These are phyloP conservation scores for Amphipoea lucens DNA, from an alignment of 2,888 invertebrate species.

Conservation along the genomic window DNA sequence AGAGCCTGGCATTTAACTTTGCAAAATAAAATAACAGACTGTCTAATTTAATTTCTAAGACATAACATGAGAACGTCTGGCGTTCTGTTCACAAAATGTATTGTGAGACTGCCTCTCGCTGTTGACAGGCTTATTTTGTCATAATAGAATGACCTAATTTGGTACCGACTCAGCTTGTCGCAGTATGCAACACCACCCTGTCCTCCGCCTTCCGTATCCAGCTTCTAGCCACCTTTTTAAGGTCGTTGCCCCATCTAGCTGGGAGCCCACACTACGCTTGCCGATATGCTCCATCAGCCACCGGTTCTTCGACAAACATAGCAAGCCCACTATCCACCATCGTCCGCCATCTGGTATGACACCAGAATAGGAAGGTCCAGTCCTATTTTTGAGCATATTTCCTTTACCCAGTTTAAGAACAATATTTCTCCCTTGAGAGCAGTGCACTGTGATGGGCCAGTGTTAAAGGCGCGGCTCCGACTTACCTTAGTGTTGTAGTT, in stretches of 20 bases:
- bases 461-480: no score
- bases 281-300: not conserved
- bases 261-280: not conserved
- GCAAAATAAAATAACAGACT: not conserved
- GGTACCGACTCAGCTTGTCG: not conserved
- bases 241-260: not conserved
- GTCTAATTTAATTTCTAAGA: not conserved
- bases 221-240: not conserved
- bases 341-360: not conserved
- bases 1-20: not conserved
- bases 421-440: constrained; percentile 7
- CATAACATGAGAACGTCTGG: not conserved
- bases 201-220: not conserved
- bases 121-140: not conserved
- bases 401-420: not conserved
- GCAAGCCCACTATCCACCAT: not conserved
- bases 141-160: not conserved
- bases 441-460: no score
- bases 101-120: not conserved
- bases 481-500: no score
- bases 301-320: not conserved
- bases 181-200: not conserved
- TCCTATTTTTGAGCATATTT: not conserved
- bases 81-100: no score
- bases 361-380: not conserved